phyloP scores from a whole-genome alignment of 1,140 invertebrate species.

The Bombus pascuorum region DNA sequence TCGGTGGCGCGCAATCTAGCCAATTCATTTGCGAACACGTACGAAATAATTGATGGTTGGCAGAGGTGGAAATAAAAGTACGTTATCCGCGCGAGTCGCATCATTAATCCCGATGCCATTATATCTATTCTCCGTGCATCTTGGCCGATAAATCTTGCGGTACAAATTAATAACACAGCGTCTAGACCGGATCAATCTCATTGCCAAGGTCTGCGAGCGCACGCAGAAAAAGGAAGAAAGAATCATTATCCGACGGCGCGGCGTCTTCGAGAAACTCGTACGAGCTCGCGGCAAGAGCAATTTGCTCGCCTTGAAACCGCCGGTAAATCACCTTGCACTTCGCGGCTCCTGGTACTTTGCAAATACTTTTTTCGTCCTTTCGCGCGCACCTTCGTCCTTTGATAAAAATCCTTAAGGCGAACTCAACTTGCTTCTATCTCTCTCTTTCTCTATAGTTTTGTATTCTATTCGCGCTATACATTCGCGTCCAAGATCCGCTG shows the following conservation, averaged over 20 bases:
- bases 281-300: slow-evolving; percentile 35
- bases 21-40: slow-evolving; percentile 10
- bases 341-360: slow-evolving; percentile 31
- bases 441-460: background rate
- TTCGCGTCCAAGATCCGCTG: no score
- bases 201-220: slow-evolving; percentile 51
- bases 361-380: background rate
- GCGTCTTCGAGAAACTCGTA: slow-evolving; percentile 36
- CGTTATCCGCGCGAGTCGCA: slow-evolving; percentile 34
- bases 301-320: slow-evolving; percentile 45
- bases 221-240: background rate
- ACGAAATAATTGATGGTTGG: slow-evolving; percentile 42
- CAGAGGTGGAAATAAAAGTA: slow-evolving; percentile 29
- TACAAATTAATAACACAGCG: slow-evolving; percentile 49
- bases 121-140: slow-evolving; percentile 15
- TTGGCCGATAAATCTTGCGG: slow-evolving; percentile 51
- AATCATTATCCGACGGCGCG: slow-evolving; percentile 19
- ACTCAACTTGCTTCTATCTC: background rate
- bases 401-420: slow-evolving; percentile 18
- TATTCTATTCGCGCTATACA: background rate
- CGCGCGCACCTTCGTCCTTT: no score
- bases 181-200: slow-evolving; percentile 50
- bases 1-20: background rate
- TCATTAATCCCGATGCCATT: slow-evolving; percentile 43
- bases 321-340: slow-evolving; percentile 46